Base-by-base conservation (phyloP, 1,140 invertebrate species). In the Babylonia areolata region DNA sequence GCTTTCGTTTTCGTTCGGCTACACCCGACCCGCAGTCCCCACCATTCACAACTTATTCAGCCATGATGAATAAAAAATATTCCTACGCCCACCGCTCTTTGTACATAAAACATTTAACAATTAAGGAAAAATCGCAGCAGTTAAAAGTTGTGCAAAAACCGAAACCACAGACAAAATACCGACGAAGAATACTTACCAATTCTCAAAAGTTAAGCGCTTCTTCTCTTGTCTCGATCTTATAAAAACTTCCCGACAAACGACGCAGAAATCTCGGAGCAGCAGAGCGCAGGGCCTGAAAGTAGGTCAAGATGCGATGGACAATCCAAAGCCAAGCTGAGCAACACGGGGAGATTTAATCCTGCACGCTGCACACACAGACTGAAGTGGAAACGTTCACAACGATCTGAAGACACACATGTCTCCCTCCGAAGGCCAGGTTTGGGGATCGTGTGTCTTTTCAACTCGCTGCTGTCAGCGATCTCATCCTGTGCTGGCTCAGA, bases 51-150 rank as follows among this genome's bases (percentile, higher is more conserved):
- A 80, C 85, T 54, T 40, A 86, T 81, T 80, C 58, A 75, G 81
- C 86, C 86, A 83, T 84, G 69, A 77, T 83, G 81, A 84, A 84
- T 39, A 71, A 78, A 75, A 84, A 58, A 77, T 51, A 71, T 78
- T 58, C 51, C 39, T 84, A 80, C 58, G 78, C 46, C n/a, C 78
- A 75, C 31, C 33, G 46, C 71, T 69, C 58, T 42, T 3, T 75
- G 33, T 54, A 75, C 46, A 46, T 46, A 20, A 82, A 51, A 84
- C 39, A 46, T 35, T 83, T 58, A 46, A 35, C 28, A 58, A 33
- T 11, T 64, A 11, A 71, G 15, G 39, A 46, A 28, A 20, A 28
- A 20, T 1, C 42, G 39, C n/a, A 58, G 79, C 40, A 42, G 12
- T 42, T 39, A n/a, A 28, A 37, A 39, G 17, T 12, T 51, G 0